Conservation (phyloP, 2,888 invertebrate genomes). For the Artemia sp. region DNA sequence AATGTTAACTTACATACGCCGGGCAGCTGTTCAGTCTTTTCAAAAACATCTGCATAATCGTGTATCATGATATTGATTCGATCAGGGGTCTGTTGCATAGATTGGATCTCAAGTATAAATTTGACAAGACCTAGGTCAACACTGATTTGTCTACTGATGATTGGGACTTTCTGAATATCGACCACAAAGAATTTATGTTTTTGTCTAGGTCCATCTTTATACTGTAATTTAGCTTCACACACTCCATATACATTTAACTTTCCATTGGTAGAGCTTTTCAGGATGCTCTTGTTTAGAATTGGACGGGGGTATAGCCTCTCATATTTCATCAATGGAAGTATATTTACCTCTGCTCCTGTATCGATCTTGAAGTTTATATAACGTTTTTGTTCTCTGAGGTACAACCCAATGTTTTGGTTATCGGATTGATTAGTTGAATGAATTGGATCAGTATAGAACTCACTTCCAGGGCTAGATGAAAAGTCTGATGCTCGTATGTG, state of each 20-base stretch:
- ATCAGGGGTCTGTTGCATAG: too few relatives aligned
- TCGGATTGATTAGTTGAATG: neutral
- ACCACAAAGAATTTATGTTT: neutral
- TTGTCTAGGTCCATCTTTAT: neutral
- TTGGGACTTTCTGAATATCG: too few relatives aligned
- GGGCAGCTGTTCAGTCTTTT: too few relatives aligned
- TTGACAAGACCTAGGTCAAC: too few relatives aligned
- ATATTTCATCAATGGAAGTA: neutral
- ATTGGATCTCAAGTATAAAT: too few relatives aligned
- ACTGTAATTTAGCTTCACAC: neutral
- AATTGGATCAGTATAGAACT: neutral
- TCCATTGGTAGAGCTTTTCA: too few relatives aligned
- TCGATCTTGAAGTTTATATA: neutral
- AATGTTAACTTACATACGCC: too few relatives aligned
- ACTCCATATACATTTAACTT: neutral
- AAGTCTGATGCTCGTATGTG: neutral
- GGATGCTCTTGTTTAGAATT: neutral
- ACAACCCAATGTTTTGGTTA: neutral
- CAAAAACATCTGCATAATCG: too few relatives aligned
- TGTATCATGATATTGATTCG: too few relatives aligned
- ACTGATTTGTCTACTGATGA: too few relatives aligned
- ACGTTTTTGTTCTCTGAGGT: neutral
- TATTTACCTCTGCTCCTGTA: conserved; percentile 5
- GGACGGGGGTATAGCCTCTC: neutral
- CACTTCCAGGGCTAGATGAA: neutral